Base-by-base conservation (phyloP, 2,797 vertebrate species). In the Sebastes alutus region DNA sequence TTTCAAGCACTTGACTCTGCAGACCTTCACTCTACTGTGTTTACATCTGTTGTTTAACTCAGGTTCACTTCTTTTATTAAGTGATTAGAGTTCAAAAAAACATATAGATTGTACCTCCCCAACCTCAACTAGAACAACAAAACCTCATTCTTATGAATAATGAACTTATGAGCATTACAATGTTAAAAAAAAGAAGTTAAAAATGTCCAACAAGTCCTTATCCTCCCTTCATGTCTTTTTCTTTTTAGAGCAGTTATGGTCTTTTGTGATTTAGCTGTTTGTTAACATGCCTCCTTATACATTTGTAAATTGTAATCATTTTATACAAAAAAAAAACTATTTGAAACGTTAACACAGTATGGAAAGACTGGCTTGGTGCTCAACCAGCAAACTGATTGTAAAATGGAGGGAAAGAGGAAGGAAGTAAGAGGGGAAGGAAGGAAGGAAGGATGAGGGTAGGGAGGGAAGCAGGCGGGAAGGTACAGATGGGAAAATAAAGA, bases 11-110 rank as follows among this genome's bases (percentile, higher is more conserved):
- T 56, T 25, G 42, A 77, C 27, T 78, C 59, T 61, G 23, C 6
- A 59, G 29, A 65, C 56, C 23, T 42, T 71, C 12, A 56, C 20
- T 73, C 8, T 14, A 7, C 16, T 54, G 35, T 73, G 70, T 86
- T 89, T 74, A 55, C 22, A 79, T 75, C 8, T 60, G 14, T 62
- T 25, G 55, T 71, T 82, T 55, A 75, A 62, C 60, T 49, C 4
- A 67, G 7, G 2, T 5, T 63, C 22, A 29, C 8, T 22, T 59
- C 14, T 75, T 32, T 29, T 22, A 8, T 42, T 42, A 2, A 78
- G 20, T 75, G 20, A 72, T 63, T 32, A 22, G 30, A 65, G 8
- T 25, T 32, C 1, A 58, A 56, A 67, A 68, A 65, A 46, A 38
- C 11, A 54, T 2, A 59, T 3, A 14, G 0, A 35, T 23, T 77